Percentiles rank a stretch among this genome's conserved stretches.
Conservation (phyloP, 2,113 vertebrate species). For the Ariopsis seemanni region DNA sequence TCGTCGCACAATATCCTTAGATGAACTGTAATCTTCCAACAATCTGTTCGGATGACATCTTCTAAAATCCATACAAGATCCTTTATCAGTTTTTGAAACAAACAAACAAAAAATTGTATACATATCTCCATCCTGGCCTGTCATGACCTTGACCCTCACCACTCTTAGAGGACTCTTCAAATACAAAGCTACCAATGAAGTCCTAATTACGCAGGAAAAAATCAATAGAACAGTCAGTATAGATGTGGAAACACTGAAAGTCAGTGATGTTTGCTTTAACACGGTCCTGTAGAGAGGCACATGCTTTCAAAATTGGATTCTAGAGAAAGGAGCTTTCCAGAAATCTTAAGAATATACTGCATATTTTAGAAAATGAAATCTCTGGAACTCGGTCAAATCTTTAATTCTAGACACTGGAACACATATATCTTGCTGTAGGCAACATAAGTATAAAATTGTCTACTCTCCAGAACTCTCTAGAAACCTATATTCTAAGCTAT, state of each 20-base stretch:
- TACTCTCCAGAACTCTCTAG: neutral
- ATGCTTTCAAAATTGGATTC: neutral
- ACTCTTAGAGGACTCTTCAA: neutral
- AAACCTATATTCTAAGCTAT: neutral
- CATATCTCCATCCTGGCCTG: no score
- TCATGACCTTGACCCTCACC: no score
- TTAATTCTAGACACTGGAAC: neutral
- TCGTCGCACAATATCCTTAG: neutral
- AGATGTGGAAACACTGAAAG: neutral
- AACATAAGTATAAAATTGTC: no score
- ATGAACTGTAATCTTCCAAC: neutral
- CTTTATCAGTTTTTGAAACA: neutral
- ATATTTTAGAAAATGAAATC: neutral
- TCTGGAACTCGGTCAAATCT: neutral
- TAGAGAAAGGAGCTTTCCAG: neutral
- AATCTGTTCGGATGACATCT: neutral
- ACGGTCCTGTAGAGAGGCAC: neutral
- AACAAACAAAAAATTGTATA: neutral
- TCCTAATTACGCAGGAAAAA: neutral
- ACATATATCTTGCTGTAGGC: neutral
- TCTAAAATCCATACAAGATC: neutral
- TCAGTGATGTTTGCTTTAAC: neutral
- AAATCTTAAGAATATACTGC: neutral
- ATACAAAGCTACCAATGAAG: conserved; percentile 6
- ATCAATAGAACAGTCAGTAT: neutral